Percentiles rank a stretch among this genome's conserved stretches.
Evolutionary conservation across 2,113 vertebrate species (phyloP).

Genomic region (Sprattus sprattus): DNA sequence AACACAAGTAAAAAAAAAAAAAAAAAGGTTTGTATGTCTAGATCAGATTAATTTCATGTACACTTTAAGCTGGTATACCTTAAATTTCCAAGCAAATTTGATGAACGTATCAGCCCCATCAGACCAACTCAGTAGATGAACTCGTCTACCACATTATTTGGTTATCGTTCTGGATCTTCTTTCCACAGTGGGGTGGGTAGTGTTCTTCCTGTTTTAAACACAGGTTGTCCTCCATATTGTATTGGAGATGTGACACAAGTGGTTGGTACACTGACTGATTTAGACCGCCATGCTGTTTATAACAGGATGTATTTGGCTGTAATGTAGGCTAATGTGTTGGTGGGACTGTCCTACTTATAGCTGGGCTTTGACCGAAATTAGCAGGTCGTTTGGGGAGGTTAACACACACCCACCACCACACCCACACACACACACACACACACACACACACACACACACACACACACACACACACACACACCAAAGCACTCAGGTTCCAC

Average conservation of each 20-base stretch:
- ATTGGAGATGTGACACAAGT: neutral
- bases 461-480: neutral
- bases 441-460: neutral
- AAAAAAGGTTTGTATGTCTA: too few species aligned
- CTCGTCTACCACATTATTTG: too few species aligned
- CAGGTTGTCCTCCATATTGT: neutral
- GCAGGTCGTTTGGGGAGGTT: neutral
- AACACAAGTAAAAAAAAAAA: too few species aligned
- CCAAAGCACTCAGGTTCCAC: too few species aligned
- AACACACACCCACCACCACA: neutral
- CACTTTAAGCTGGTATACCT: too few species aligned
- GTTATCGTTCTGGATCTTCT: too few species aligned
- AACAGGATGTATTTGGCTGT: neutral
- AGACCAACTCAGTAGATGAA: too few species aligned
- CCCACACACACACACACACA: neutral
- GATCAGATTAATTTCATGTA: too few species aligned
- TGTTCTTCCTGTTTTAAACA: neutral
- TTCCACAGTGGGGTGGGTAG: too few species aligned
- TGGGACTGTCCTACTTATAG: neutral
- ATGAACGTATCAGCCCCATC: too few species aligned
- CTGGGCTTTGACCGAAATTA: slow-evolving; percentile 1
- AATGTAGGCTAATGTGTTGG: slow-evolving; percentile 4
- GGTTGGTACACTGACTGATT: neutral
- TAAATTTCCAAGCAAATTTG: too few species aligned
- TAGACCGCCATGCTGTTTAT: neutral